Evolutionary conservation across 2,888 invertebrate genomes (phyloP).

Genomic region (Charanyca ferruginea): DNA sequence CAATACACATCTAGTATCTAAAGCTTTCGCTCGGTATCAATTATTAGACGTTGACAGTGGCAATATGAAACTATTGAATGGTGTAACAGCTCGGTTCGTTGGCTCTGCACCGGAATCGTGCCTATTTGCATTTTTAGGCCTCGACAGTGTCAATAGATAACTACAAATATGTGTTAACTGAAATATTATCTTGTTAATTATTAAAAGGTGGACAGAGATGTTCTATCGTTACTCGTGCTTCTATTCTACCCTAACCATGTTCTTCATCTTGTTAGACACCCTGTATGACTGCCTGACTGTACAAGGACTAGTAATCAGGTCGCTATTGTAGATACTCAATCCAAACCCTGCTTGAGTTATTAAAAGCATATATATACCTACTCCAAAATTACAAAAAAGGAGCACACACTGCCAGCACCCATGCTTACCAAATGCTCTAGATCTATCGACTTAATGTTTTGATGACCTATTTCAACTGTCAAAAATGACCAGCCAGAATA

Average conservation of each 20-base stretch:
- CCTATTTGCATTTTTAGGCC: constrained; percentile 62
- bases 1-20: constrained; percentile 1
- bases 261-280: neutral
- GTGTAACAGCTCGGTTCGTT: constrained; percentile 54
- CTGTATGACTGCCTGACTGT: too few species aligned
- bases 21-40: constrained; percentile 18
- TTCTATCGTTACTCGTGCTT: neutral
- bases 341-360: neutral
- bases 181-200: neutral
- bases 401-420: neutral
- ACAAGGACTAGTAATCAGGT: too few species aligned
- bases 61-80: constrained; percentile 49
- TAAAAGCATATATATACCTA: neutral
- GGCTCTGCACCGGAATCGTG: constrained; percentile 61
- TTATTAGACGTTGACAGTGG: constrained; percentile 28
- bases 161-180: constrained; percentile 50
- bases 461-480: constrained; percentile 9
- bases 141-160: constrained; percentile 41
- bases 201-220: neutral
- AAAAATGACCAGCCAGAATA: constrained; percentile 21
- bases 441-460: constrained; percentile 18
- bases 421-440: neutral
- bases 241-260: neutral
- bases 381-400: neutral
- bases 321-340: constrained; percentile 1